These are phyloP conservation scores for Halichoerus grypus DNA, from an alignment of 2,113 vertebrate species.

Conservation along the genomic window DNA sequence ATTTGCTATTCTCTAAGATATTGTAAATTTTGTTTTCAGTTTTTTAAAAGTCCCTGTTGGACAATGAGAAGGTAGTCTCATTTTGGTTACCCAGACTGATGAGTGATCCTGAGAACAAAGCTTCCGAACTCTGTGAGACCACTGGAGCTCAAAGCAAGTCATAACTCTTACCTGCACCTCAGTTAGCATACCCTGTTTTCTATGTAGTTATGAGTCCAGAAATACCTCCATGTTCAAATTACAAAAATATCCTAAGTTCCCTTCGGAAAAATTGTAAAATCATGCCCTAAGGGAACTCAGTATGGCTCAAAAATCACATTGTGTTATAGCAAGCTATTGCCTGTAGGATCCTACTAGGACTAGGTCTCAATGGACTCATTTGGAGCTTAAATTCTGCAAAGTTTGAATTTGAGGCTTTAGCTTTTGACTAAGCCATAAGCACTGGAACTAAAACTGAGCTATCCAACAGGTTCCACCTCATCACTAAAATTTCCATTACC, in stretches of 20 bases:
- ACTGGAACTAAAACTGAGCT: slow-evolving; percentile 1
- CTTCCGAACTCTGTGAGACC: not conserved
- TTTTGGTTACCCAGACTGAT: not conserved
- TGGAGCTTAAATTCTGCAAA: not conserved
- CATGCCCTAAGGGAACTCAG: not conserved
- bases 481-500: not conserved
- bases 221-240: not conserved
- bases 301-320: not conserved
- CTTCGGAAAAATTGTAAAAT: slow-evolving; percentile 1
- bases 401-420: not conserved
- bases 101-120: not conserved
- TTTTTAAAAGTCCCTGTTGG: not conserved
- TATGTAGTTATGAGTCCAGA: not conserved
- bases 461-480: not conserved
- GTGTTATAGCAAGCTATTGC: not conserved
- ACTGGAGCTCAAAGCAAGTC: not conserved
- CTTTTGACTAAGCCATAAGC: not conserved
- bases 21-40: not conserved
- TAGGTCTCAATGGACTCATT: not conserved
- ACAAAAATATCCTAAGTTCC: not conserved
- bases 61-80: not conserved
- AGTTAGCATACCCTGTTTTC: not conserved
- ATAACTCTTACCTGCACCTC: not conserved
- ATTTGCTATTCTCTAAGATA: not conserved
- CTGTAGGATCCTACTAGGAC: not conserved